Conservation (phyloP, 1,140 invertebrate genomes). For the Ips typographus region DNA sequence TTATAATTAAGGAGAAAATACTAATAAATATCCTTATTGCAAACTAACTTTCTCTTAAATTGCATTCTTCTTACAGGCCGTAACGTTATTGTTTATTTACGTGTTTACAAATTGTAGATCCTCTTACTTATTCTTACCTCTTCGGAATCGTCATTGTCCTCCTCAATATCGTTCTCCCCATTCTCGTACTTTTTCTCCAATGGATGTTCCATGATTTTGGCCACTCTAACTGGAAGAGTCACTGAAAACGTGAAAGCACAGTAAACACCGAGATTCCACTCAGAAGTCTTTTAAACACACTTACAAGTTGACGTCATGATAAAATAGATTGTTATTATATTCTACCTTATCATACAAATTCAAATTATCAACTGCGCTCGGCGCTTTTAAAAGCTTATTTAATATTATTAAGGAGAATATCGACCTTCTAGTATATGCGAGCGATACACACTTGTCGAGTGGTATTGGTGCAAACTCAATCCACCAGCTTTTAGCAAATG, state of each 20-base stretch:
- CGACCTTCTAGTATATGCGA: neutral
- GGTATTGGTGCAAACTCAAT: slow-evolving; percentile 6
- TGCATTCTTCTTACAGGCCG: neutral
- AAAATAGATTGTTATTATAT: neutral
- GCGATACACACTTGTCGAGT: neutral
- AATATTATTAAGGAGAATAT: slow-evolving; percentile 14
- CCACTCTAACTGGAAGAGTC: slow-evolving; percentile 24
- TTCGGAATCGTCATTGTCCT: slow-evolving; percentile 30
- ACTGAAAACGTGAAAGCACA: slow-evolving; percentile 25
- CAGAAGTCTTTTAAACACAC: slow-evolving; percentile 6
- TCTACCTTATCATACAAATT: slow-evolving; percentile 6
- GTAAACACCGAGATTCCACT: slow-evolving; percentile 1
- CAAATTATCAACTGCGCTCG: slow-evolving; percentile 7
- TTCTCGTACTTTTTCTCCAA: slow-evolving; percentile 16
- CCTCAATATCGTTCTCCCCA: slow-evolving; percentile 28
- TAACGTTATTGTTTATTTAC: neutral
- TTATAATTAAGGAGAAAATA: neutral
- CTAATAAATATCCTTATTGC: neutral
- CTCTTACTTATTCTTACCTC: slow-evolving; percentile 14
- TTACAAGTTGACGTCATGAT: slow-evolving; percentile 32
- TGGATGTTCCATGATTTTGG: slow-evolving; percentile 26
- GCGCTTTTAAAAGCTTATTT: neutral
- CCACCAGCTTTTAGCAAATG: slow-evolving; percentile 16
- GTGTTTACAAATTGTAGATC: neutral
- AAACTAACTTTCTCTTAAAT: neutral